Evolutionary conservation across 2,888 invertebrate genomes (phyloP), one percentile per base, ranked within the genome.

Genomic region (Meteorus colon): DNA sequence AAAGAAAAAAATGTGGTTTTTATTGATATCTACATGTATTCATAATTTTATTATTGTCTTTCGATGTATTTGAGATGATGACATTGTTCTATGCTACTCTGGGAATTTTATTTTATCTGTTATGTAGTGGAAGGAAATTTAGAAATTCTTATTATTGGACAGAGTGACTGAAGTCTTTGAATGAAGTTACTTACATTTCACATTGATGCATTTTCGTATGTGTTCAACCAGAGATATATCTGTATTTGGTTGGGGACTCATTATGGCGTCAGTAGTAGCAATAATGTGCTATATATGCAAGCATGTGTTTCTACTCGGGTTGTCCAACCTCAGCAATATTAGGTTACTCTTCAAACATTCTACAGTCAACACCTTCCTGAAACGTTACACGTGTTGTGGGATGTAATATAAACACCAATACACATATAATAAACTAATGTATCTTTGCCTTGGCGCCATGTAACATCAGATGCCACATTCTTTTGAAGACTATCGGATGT

Each of bases 341-440:
- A 83, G 82, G 88, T 89, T 89, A 89, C 89, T 86, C 81, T 79
- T 81, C 85, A 88, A 89, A 89, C 87, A 71, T 80, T 81, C 83
- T 83, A 81, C 82, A 86, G 85, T 89, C 88, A 86, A 86, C 89
- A 88, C 89, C 87, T 87, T 86, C 84, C 84, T 86, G 87, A 87
- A 86, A 83, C 77, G 84, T 82, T 83, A 78, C 86, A 86, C 84
- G 84, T 87, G 87, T 84, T 82, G 80, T 80, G n/a, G 75, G 48
- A 55, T 55, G 55, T 55, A 24, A 24, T 24, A 19, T 55, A 19
- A 19, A 19, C 19, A 55, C n/a, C n/a, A 8, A 55, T 19, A 55
- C 10, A 19, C 6, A 55, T 19, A 8, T 6, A 1, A 10, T 8
- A 19, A n/a, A 55, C 24, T 55, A 24, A 55, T 73, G 48, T 48